Evolutionary conservation across 2,888 invertebrate species (phyloP).

Genomic region (Drosophila pullipes): DNA sequence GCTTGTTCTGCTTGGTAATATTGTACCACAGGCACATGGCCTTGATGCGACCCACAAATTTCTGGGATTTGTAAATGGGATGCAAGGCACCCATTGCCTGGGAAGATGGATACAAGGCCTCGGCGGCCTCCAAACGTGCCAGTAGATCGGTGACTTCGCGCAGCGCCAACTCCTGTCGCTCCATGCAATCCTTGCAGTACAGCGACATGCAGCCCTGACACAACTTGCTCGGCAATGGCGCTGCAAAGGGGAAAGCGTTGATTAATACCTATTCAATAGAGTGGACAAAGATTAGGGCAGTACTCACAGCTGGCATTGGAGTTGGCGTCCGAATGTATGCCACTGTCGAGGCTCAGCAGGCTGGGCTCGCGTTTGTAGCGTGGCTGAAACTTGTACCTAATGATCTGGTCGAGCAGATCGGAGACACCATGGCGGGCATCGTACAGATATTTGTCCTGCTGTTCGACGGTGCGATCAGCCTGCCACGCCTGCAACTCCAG

Average conservation of each 20-base stretch:
- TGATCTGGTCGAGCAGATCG: slow-evolving; percentile 90
- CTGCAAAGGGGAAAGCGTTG: slow-evolving; percentile 24
- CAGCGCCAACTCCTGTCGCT: slow-evolving; percentile 91
- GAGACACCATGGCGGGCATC: slow-evolving; percentile 90
- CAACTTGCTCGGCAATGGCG: slow-evolving; percentile 70
- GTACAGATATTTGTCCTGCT: slow-evolving; percentile 92
- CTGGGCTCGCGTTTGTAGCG: slow-evolving; percentile 81
- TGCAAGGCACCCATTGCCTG: slow-evolving; percentile 91
- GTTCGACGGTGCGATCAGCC: slow-evolving; percentile 90
- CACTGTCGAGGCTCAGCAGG: slow-evolving; percentile 83
- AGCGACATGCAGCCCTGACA: slow-evolving; percentile 91
- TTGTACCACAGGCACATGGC: slow-evolving; percentile 97
- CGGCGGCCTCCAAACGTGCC: slow-evolving; percentile 90
- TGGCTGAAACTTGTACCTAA: slow-evolving; percentile 89
- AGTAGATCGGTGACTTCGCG: slow-evolving; percentile 90
- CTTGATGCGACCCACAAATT: slow-evolving; percentile 86
- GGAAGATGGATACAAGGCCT: slow-evolving; percentile 93
- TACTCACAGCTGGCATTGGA: slow-evolving; percentile 82
- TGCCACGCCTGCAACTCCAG: slow-evolving; percentile 94
- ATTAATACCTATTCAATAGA: neutral
- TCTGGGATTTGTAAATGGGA: slow-evolving; percentile 87
- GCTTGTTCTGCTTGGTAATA: slow-evolving; percentile 92
- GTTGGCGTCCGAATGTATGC: slow-evolving; percentile 80
- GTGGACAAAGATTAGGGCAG: neutral
- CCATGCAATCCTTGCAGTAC: slow-evolving; percentile 90